Evolutionary conservation across 2,888 invertebrate genomes (phyloP).

Genomic region (Tholera decimalis): DNA sequence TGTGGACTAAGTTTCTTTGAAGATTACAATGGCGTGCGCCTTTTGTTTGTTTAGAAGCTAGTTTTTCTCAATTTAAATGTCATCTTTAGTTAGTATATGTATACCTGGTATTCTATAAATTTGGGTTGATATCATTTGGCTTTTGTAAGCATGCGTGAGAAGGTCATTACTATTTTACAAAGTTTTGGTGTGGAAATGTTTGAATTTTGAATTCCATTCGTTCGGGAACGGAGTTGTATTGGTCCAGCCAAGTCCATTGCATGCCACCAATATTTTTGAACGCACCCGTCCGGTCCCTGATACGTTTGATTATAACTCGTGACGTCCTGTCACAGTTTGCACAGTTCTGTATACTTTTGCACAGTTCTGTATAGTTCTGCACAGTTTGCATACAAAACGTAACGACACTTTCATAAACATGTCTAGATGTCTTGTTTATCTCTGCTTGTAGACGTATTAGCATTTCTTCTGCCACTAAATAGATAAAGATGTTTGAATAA

Average conservation of each 20-base stretch:
- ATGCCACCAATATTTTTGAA: conserved; percentile 45
- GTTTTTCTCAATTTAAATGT: conserved; percentile 16
- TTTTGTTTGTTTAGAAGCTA: conserved; percentile 21
- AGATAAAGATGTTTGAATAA: conserved; percentile 61
- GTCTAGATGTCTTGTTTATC: conserved; percentile 47
- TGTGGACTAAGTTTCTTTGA: conserved; percentile 27
- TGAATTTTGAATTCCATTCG: conserved; percentile 15
- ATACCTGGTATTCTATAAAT: conserved; percentile 8
- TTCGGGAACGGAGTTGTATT: conserved; percentile 43
- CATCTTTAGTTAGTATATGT: conserved; percentile 24
- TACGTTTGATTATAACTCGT: conserved; percentile 44
- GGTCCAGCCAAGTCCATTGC: conserved; percentile 35
- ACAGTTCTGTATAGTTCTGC: conserved; percentile 32
- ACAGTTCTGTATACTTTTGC: conserved; percentile 36
- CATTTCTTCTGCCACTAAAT: conserved; percentile 54
- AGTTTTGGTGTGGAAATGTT: conserved; percentile 11
- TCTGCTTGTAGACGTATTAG: conserved; percentile 44
- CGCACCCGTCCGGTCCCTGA: conserved; percentile 5
- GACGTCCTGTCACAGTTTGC: conserved; percentile 16
- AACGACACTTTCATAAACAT: conserved; percentile 51
- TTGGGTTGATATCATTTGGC: neutral
- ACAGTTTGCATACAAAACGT: conserved; percentile 47
- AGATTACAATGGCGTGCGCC: conserved; percentile 26
- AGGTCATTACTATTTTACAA: conserved; percentile 16
- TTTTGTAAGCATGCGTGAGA: conserved; percentile 15